Conservation (phyloP, 1,140 invertebrate genomes). For the Nymphalis io region DNA sequence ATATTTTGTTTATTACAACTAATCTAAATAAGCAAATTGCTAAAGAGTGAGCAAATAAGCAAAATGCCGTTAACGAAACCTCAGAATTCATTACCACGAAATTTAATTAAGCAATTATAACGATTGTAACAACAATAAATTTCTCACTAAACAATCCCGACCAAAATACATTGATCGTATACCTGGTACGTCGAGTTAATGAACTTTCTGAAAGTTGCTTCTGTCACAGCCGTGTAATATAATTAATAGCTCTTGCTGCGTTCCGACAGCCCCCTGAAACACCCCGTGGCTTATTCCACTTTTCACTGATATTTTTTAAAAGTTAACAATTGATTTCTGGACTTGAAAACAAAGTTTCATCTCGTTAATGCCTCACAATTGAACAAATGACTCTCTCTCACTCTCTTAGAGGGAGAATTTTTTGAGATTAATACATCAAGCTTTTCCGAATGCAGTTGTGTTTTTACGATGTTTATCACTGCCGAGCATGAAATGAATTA, state of each 20-base stretch:
- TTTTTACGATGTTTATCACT: too few species aligned
- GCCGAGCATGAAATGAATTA: too few species aligned
- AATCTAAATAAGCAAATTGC: too few species aligned
- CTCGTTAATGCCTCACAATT: too few species aligned
- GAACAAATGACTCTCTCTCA: too few species aligned
- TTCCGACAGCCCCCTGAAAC: slow-evolving; percentile 35
- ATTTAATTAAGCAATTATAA: slow-evolving; percentile 5
- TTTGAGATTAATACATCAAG: too few species aligned
- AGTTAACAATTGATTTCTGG: too few species aligned
- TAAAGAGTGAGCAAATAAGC: background rate
- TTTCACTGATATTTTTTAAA: slow-evolving; percentile 15
- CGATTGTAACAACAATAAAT: slow-evolving; percentile 29
- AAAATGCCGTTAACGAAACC: background rate
- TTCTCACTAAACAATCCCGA: slow-evolving; percentile 23
- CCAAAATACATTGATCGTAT: slow-evolving; percentile 19
- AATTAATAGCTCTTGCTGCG: slow-evolving; percentile 44
- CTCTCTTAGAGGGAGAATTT: too few species aligned
- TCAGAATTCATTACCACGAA: background rate
- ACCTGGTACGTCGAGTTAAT: slow-evolving; percentile 31
- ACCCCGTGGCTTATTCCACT: slow-evolving; percentile 29
- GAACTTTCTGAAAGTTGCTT: slow-evolving; percentile 41
- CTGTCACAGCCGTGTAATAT: slow-evolving; percentile 48
- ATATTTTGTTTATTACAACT: too few species aligned
- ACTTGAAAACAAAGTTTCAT: too few species aligned
- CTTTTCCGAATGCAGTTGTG: too few species aligned